Conservation (phyloP, 1,140 invertebrate genomes). For the Drosophila dunni region DNA sequence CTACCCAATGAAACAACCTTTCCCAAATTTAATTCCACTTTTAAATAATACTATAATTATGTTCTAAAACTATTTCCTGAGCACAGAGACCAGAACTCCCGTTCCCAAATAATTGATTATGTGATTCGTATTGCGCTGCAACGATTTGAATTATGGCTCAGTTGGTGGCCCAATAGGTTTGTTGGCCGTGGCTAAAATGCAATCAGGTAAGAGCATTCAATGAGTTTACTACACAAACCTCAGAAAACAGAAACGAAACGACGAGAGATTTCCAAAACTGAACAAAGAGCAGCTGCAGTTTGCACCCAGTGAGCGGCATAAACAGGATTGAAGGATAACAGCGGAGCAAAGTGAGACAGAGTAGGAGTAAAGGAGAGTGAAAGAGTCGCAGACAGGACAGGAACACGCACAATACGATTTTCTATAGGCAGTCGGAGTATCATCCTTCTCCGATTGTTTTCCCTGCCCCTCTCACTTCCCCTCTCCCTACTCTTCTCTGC, state of each 20-base stretch:
- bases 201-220: constrained; percentile 15
- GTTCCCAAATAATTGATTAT: constrained; percentile 40
- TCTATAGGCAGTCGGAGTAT: constrained; percentile 31
- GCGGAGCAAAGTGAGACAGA: not conserved
- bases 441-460: constrained; percentile 45
- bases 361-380: not conserved
- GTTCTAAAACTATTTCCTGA: constrained; percentile 3
- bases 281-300: constrained; percentile 50
- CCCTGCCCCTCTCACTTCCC: not conserved
- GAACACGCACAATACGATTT: constrained; percentile 59
- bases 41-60: constrained; percentile 11
- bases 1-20: not conserved
- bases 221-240: not conserved
- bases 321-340: constrained; percentile 66
- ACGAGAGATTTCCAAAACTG: not conserved
- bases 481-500: not conserved
- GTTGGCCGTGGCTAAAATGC: constrained; percentile 28
- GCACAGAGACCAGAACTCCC: constrained; percentile 5
- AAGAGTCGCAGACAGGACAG: constrained; percentile 5
- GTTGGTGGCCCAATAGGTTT: constrained; percentile 53
- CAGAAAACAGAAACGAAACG: not conserved
- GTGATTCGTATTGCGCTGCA: constrained; percentile 25
- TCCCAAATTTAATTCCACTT: not conserved
- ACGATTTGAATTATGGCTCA: constrained; percentile 39
- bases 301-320: constrained; percentile 26